Evolutionary conservation across 2,797 vertebrate genomes (phyloP).

Genomic region (Parambassis ranga): DNA sequence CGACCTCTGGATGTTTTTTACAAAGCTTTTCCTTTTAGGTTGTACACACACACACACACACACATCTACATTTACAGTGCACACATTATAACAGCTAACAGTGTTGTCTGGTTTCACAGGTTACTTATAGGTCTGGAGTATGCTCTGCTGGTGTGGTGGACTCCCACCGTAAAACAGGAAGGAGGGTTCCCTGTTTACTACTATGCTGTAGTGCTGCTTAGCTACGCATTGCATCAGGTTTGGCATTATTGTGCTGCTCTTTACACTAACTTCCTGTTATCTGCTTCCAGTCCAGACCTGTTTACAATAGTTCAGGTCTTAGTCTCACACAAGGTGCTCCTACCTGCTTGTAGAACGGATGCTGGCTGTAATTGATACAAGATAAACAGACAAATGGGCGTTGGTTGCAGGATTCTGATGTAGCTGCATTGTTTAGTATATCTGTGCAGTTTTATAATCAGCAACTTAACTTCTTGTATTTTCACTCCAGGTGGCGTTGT

Average conservation of each 20-base stretch:
- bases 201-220: slow-evolving; percentile 87
- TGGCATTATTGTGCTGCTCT: neutral
- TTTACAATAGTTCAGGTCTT: too few relatives aligned
- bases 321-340: too few relatives aligned
- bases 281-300: neutral
- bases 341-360: too few relatives aligned
- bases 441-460: too few relatives aligned
- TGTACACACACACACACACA: neutral
- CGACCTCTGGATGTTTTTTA: slow-evolving; percentile 93
- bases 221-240: slow-evolving; percentile 96
- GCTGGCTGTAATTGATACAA: too few relatives aligned
- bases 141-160: slow-evolving; percentile 96
- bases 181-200: slow-evolving; percentile 92
- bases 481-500: slow-evolving; percentile 85
- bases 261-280: neutral
- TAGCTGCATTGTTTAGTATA: too few relatives aligned
- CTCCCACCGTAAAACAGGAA: slow-evolving; percentile 87
- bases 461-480: neutral
- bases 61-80: neutral
- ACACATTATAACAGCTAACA: neutral
- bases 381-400: neutral
- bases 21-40: slow-evolving; percentile 98
- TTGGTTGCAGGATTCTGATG: neutral
- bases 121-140: slow-evolving; percentile 91
- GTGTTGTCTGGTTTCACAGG: slow-evolving; percentile 67